These are phyloP conservation scores for Solen grandis DNA, from an alignment of 1,140 invertebrate genomes.

Conservation along the genomic window DNA sequence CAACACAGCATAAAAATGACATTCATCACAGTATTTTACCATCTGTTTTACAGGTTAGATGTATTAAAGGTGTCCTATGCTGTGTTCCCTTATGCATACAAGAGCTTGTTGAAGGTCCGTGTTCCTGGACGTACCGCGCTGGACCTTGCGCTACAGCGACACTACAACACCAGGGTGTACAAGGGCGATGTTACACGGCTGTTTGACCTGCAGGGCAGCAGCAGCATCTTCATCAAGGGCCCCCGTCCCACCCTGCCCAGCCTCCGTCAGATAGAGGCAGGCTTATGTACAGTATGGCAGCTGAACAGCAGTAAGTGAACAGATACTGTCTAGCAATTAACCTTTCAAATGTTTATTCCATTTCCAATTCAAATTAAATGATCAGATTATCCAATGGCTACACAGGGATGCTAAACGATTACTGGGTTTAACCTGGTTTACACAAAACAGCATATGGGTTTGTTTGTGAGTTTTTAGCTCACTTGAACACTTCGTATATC, in stretches of 20 bases:
- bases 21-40: too few species aligned
- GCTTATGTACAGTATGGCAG: background rate
- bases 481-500: too few species aligned
- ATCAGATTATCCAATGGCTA: too few species aligned
- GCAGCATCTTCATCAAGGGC: conserved; percentile 22
- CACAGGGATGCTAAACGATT: too few species aligned
- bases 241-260: background rate
- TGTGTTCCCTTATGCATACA: background rate
- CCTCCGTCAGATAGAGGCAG: background rate
- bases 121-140: background rate
- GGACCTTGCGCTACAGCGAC: conserved; percentile 2
- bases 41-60: background rate
- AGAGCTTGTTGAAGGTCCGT: background rate
- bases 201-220: background rate
- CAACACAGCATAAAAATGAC: too few species aligned
- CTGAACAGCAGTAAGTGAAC: background rate
- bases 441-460: too few species aligned
- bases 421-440: too few species aligned
- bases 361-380: too few species aligned
- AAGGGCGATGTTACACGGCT: conserved; percentile 8
- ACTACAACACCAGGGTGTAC: conserved; percentile 29
- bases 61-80: background rate
- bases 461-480: too few species aligned
- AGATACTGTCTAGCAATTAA: too few species aligned
- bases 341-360: too few species aligned